Evolutionary conservation across 2,888 invertebrate genomes (phyloP), one percentile per base, ranked within the genome.

Genomic region (Cataglyphis rosenhaueri): DNA sequence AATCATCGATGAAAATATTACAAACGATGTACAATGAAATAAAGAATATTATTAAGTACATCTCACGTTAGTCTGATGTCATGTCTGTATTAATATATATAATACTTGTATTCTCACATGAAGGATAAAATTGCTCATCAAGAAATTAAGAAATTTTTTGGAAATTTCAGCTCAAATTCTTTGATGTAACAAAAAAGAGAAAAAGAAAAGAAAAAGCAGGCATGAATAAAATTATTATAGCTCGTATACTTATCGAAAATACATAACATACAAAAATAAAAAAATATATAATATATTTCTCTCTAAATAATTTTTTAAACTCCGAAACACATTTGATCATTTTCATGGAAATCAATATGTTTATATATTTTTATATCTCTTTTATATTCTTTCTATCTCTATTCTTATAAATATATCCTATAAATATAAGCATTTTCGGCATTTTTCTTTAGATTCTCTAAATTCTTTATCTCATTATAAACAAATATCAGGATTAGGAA

Each of bases 21-120:
- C 6, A 55, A 76, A 74, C 5, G 0, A 59, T 82, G 81, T 82
- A 66, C 59, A 76, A 82, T 82, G 48, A 48, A 82, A 76, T 82
- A 82, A 82, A 82, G 25, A 82, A 59, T 18, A 76, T 59, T 66
- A 82, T 76, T 74, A 76, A 76, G n/a, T 76, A 82, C 10, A 2
- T 48, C 21, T 52, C 52, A 52, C 8, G 2, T n/a, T 52, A 52
- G 35, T 35, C 35, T 35, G 35, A 35, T 35, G 6, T 35, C n/a
- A 52, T 65, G 15, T 52, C 32, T 62, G 15, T 41, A 18, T 61
- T 61, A 18, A 61, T 61, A 57, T 10, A 57, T 35, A 35, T 6
- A 35, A 57, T 9, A 57, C 18, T 62, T 57, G 18, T 70, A 68
- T 55, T 8, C 21, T 9, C 55, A 18, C 15, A 32, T 21, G n/a